Conservation (phyloP, 2,888 invertebrate species). For the Caenorhabditis uteleia region DNA sequence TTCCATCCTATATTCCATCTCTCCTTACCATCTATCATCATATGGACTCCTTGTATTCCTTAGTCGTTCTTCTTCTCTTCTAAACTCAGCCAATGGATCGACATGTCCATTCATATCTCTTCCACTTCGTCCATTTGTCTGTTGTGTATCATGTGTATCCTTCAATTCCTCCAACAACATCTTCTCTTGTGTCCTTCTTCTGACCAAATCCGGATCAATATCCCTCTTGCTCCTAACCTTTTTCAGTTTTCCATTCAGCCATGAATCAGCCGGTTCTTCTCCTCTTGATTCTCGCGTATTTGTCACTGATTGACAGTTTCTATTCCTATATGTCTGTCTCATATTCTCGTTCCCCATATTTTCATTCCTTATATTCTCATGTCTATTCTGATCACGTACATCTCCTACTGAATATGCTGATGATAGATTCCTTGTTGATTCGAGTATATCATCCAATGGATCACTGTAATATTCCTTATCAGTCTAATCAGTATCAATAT, state of each 20-base stretch:
- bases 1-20: too few species aligned
- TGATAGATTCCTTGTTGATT: constrained; percentile 35
- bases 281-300: constrained; percentile 7
- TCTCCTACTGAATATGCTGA: constrained; percentile 41
- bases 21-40: constrained; percentile 38
- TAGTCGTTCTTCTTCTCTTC: constrained; percentile 61
- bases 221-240: constrained; percentile 56
- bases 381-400: constrained; percentile 5
- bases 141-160: constrained; percentile 36
- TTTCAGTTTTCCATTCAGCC: constrained; percentile 63
- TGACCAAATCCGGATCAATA: constrained; percentile 55
- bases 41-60: constrained; percentile 54
- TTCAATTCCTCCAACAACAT: constrained; percentile 69
- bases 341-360: background rate
- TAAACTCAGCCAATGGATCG: constrained; percentile 62
- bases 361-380: background rate
- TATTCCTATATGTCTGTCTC: constrained; percentile 37
- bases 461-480: constrained; percentile 38
- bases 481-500: constrained; percentile 3
- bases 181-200: constrained; percentile 69
- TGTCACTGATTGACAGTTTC: constrained; percentile 49
- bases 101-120: constrained; percentile 10
- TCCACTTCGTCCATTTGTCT: constrained; percentile 1
- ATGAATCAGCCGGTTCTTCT: constrained; percentile 56
- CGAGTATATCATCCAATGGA: constrained; percentile 56